Evolutionary conservation across 2,888 invertebrate species (phyloP), one percentile per base, ranked within the genome.

Genomic region (Sturmia bella): DNA sequence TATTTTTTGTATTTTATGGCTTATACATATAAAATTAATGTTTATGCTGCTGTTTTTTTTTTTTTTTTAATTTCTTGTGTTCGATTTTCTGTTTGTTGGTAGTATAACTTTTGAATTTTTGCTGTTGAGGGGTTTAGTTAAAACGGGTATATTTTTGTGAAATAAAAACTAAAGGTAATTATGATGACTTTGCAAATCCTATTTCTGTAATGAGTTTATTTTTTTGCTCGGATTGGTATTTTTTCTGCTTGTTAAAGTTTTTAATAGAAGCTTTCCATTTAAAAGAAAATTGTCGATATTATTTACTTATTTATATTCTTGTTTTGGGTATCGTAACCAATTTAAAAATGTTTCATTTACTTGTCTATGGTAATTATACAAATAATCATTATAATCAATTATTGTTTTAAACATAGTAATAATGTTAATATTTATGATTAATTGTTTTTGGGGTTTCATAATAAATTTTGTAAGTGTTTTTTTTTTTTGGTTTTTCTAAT

Each of bases 261-360:
- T 86, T 83, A 85, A 85, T 87, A 89, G 85, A 87, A 86, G 86
- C 82, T 86, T 85, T 86, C 86, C 86, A 88, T 87, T 87, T 87
- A 88, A 88, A 85, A 85, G 83, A 87, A 87, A 83, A 81, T 83
- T 79, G 32, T 82, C 52, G 12, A 32, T 43, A 39, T 79, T 61
- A 64, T 80, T 80, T 75, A 69, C 77, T 74, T 73, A 84, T 83
- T 84, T 85, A 80, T 37, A 19, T 83, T 39, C n/a, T n/a, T 7
- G 15, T 54, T 76, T 61, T 48, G 39, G 37, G 50, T 86, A 86
- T 74, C 57, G 73, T 45, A 45, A 75, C 61, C 74, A 75, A 83
- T 85, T 85, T 84, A 59, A 79, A 83, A 43, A 64, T 85, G 80
- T 74, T 70, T 73, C 69, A 82, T 78, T 66, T 85, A 83, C 75